A percentile compares a stretch with the other conserved stretches of the same genome.
These are phyloP conservation scores for Phymatocera aterrima DNA, from an alignment of 2,888 invertebrate genomes.

Conservation along the genomic window DNA sequence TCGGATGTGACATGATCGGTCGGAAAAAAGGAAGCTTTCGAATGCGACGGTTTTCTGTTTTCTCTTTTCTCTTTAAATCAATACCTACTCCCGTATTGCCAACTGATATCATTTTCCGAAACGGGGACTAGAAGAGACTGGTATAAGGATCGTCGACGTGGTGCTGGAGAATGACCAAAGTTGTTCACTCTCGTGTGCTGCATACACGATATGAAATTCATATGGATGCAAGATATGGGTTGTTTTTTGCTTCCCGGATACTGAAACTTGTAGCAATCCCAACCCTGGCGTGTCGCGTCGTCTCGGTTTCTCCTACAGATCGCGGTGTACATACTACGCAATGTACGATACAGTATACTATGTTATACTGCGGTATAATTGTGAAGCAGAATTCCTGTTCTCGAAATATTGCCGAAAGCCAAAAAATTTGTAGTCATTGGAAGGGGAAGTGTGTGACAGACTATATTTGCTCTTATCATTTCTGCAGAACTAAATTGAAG, in stretches of 20 bases:
- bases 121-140: background rate
- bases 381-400: background rate
- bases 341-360: no score
- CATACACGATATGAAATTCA: constrained; percentile 62
- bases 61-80: no score
- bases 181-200: constrained; percentile 6
- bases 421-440: background rate
- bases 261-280: constrained; percentile 14
- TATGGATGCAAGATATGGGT: constrained; percentile 65
- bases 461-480: background rate
- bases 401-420: background rate
- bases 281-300: background rate
- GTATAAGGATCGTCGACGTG: background rate
- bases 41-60: constrained; percentile 14
- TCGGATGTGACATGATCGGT: background rate
- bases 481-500: no score
- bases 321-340: background rate
- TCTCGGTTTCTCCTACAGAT: background rate
- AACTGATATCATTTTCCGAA: background rate
- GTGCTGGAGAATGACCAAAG: background rate
- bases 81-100: background rate
- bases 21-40: background rate
- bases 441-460: background rate
- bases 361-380: no score
- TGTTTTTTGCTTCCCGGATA: constrained; percentile 57